Base-by-base conservation (phyloP, 2,797 vertebrate species). In the Setipinna tenuifilis region DNA sequence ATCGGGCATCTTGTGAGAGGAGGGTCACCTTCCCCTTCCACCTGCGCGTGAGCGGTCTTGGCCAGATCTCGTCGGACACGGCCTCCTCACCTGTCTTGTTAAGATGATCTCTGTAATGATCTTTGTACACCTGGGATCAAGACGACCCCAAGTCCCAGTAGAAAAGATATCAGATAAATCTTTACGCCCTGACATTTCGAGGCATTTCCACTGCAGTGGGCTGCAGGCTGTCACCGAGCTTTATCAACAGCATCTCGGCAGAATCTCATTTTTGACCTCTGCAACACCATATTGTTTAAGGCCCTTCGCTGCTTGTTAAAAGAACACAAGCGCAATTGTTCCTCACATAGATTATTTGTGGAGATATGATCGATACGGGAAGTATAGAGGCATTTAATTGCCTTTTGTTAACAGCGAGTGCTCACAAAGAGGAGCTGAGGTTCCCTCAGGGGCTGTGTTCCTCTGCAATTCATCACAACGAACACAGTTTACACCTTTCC, bases 351-450 rank as follows among this genome's bases (percentile, higher is more conserved):
- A 93, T 91, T 90, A 92, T 91, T 91, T 90, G 84, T 89, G 82
- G 87, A 91, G 89, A 93, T 91, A 89, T 89, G 91, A 94, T 95
- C 93, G 91, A 94, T 95, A 94, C 85, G 90, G 90, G 87, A 89
- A 89, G 90, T 91, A 92, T 88, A 86, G 88, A 90, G 35, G 90
- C 85, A 81, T 92, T 94, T 94, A 94, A 95, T 95, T 94, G 92
- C 90, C 88, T 94, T 92, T 90, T 91, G 91, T 92, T 91, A 92
- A 92, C 91, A 89, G 81, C 59, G 82, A 92, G 85, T 54, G 86
- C 85, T 86, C 85, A 75, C 84, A 86, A 88, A 75, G 54, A 87
- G 80, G 50, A 65, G 82, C 68, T 7, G 85, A 89, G 85, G 68
- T 81, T 46, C 6, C 87, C 83, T 16, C 12, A 85, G 83, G 83